These are phyloP conservation scores for Lepidostoma basale DNA, from an alignment of 1,140 invertebrate species.

Conservation along the genomic window DNA sequence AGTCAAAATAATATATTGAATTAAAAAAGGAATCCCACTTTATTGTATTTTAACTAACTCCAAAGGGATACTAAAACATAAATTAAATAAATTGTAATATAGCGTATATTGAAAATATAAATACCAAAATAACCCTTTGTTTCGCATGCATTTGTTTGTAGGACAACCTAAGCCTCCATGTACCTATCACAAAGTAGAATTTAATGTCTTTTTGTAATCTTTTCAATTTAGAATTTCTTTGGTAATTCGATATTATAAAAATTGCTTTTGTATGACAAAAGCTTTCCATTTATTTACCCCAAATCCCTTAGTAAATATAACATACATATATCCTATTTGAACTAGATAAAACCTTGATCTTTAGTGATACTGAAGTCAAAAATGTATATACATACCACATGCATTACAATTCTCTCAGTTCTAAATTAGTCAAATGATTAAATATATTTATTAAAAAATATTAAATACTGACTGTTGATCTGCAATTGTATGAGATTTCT, in stretches of 20 bases:
- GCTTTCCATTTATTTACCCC: neutral
- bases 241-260: conserved; percentile 6
- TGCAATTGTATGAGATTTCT: conserved; percentile 4
- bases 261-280: conserved; percentile 20
- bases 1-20: too few species aligned
- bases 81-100: too few species aligned
- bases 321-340: neutral
- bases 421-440: neutral
- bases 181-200: conserved; percentile 17
- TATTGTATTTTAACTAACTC: too few species aligned
- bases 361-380: too few species aligned
- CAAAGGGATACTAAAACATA: too few species aligned
- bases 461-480: conserved; percentile 6
- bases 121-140: too few species aligned
- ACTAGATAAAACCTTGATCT: neutral
- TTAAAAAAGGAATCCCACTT: too few species aligned
- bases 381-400: too few species aligned
- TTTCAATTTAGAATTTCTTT: neutral
- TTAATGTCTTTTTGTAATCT: neutral
- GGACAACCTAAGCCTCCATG: conserved; percentile 17
- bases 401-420: neutral
- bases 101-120: too few species aligned
- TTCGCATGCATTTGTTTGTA: conserved; percentile 19
- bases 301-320: neutral
- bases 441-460: neutral